These are phyloP conservation scores for Spilarctia lutea DNA, from an alignment of 2,888 invertebrate genomes.

Conservation along the genomic window DNA sequence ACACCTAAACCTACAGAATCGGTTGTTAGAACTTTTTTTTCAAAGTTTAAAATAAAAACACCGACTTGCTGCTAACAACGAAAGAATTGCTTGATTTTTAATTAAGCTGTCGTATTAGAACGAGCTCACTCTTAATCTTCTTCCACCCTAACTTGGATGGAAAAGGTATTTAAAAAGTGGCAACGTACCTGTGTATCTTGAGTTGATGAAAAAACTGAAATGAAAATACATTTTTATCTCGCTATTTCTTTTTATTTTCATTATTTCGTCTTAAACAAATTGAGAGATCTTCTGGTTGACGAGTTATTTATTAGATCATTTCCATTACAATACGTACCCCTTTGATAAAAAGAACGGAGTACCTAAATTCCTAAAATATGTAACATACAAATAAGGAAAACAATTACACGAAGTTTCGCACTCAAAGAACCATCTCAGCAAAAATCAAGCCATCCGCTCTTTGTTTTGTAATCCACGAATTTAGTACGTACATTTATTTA, in stretches of 20 bases:
- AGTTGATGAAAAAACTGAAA: too few species aligned
- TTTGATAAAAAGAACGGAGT: background rate
- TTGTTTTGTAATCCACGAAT: slow-evolving; percentile 49
- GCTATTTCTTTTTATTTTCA: background rate
- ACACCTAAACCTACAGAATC: too few species aligned
- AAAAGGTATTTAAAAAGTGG: too few species aligned
- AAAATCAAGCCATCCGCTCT: slow-evolving; percentile 39
- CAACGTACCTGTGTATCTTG: too few species aligned
- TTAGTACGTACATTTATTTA: slow-evolving; percentile 49
- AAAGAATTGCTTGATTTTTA: too few species aligned
- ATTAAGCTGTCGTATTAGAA: too few species aligned
- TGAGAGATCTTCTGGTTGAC: background rate
- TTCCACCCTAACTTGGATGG: too few species aligned
- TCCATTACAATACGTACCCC: background rate
- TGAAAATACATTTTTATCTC: too few species aligned
- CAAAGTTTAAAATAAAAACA: too few species aligned
- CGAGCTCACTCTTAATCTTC: too few species aligned
- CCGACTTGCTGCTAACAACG: too few species aligned
- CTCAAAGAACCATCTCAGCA: slow-evolving; percentile 30
- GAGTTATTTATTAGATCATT: background rate
- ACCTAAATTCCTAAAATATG: background rate
- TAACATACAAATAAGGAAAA: slow-evolving; percentile 2
- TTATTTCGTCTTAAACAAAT: background rate
- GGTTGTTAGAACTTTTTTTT: too few species aligned
- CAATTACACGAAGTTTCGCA: background rate